Evolutionary conservation across 2,797 vertebrate species (phyloP).

Genomic region (Acanthurus tractus): DNA sequence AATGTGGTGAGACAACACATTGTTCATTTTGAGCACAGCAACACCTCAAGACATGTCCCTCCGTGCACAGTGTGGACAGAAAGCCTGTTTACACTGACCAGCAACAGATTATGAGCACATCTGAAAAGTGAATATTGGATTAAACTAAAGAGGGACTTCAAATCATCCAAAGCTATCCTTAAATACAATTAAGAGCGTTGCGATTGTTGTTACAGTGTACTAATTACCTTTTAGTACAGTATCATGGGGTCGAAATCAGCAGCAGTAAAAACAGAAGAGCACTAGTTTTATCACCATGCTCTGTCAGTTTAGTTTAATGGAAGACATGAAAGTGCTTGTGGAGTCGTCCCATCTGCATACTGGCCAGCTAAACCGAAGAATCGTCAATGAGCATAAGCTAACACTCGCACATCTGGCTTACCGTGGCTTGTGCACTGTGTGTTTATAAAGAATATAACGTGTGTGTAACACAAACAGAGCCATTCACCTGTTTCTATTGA

Average conservation of each 20-base stretch:
- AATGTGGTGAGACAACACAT: no score
- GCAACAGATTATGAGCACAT: no score
- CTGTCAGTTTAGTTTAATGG: constrained; percentile 40
- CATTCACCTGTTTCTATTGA: constrained; percentile 41
- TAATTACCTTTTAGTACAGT: constrained; percentile 28
- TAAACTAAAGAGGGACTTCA: no score
- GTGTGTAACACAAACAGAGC: constrained; percentile 40
- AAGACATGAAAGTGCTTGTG: constrained; percentile 35
- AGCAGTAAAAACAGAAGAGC: constrained; percentile 18
- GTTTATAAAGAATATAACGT: constrained; percentile 44
- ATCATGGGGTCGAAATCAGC: constrained; percentile 22
- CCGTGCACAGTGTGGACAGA: no score
- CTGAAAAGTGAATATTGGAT: no score
- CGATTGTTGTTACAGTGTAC: not conserved
- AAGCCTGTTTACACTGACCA: no score
- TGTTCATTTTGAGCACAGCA: no score
- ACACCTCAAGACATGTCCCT: no score
- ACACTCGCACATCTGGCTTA: constrained; percentile 15
- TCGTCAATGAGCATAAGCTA: not conserved
- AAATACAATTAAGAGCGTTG: not conserved
- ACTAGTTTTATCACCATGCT: constrained; percentile 28
- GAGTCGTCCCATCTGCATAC: constrained; percentile 11
- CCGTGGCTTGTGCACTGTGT: constrained; percentile 11
- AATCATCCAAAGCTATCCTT: not conserved
- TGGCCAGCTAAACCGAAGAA: constrained; percentile 26